A percentile compares a stretch with the other conserved stretches of the same genome.
Conservation (phyloP, 1,140 invertebrate genomes). For the Papilio polytes region DNA sequence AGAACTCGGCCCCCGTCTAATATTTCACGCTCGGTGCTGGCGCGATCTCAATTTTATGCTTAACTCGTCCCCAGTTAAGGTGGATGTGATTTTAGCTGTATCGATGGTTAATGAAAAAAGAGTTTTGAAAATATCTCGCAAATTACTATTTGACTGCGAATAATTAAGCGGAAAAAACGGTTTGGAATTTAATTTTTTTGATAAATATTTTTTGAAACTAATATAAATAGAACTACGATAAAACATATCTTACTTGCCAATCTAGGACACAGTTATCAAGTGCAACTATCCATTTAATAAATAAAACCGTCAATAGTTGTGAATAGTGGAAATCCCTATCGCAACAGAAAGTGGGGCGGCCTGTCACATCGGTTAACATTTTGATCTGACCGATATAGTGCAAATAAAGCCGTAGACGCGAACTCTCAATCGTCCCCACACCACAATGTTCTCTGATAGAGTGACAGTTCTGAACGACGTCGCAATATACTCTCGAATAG, state of each 20-base stretch:
- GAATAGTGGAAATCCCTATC: not conserved
- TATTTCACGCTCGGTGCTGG: slow-evolving; percentile 52
- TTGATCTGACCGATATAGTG: slow-evolving; percentile 18
- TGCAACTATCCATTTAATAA: not conserved
- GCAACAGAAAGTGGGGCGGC: not conserved
- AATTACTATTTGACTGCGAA: not conserved
- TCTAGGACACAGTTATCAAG: not conserved
- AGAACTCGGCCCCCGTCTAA: slow-evolving; percentile 61
- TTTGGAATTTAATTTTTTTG: not conserved
- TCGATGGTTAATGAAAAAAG: slow-evolving; percentile 11
- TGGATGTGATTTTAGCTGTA: slow-evolving; percentile 39
- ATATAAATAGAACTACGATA: not conserved
- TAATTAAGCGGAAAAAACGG: not conserved
- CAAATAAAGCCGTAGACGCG: slow-evolving; percentile 24
- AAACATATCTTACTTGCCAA: not conserved
- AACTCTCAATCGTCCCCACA: slow-evolving; percentile 11
- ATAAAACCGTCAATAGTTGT: slow-evolving; percentile 15
- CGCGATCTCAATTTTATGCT: slow-evolving; percentile 55
- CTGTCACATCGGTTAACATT: slow-evolving; percentile 27
- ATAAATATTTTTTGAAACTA: not conserved
- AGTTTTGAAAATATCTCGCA: slow-evolving; percentile 1
- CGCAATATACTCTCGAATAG: not conserved
- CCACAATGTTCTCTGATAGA: not conserved
- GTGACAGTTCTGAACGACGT: not conserved
- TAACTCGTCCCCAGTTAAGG: slow-evolving; percentile 45